A percentile compares a stretch with the other conserved stretches of the same genome.
These are phyloP conservation scores for Helicoverpa zea DNA, from an alignment of 1,140 invertebrate genomes.

Conservation along the genomic window DNA sequence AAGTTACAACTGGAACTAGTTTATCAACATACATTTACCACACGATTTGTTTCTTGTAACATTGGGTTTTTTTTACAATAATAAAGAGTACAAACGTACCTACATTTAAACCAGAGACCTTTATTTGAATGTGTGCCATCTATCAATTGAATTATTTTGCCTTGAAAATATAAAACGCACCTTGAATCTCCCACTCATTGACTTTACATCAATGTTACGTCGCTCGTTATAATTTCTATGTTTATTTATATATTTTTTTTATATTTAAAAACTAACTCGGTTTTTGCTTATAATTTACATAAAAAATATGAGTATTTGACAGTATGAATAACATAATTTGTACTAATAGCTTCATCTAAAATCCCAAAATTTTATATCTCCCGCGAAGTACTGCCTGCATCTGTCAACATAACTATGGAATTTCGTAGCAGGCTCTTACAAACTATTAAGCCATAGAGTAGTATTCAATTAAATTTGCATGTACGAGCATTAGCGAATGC, in stretches of 20 bases:
- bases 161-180: slow-evolving; percentile 42
- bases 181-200: slow-evolving; percentile 46
- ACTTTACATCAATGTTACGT: slow-evolving; percentile 48
- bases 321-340: too few species aligned
- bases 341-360: too few species aligned
- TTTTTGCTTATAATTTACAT: background rate
- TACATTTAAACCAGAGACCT: slow-evolving; percentile 24
- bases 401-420: too few species aligned
- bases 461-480: slow-evolving; percentile 23
- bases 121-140: slow-evolving; percentile 41
- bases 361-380: too few species aligned
- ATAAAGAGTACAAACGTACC: background rate
- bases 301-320: too few species aligned
- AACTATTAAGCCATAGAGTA: too few species aligned
- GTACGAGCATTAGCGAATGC: slow-evolving; percentile 50
- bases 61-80: slow-evolving; percentile 4
- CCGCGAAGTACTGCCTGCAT: too few species aligned
- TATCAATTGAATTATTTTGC: slow-evolving; percentile 45
- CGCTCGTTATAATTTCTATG: slow-evolving; percentile 25
- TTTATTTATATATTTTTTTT: slow-evolving; percentile 6
- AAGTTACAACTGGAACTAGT: too few species aligned
- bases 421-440: too few species aligned
- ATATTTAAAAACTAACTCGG: background rate
- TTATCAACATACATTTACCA: too few species aligned
- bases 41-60: background rate